phyloP scores from a whole-genome alignment of 2,888 invertebrate genomes.

The Yponomeuta plumbellus region DNA sequence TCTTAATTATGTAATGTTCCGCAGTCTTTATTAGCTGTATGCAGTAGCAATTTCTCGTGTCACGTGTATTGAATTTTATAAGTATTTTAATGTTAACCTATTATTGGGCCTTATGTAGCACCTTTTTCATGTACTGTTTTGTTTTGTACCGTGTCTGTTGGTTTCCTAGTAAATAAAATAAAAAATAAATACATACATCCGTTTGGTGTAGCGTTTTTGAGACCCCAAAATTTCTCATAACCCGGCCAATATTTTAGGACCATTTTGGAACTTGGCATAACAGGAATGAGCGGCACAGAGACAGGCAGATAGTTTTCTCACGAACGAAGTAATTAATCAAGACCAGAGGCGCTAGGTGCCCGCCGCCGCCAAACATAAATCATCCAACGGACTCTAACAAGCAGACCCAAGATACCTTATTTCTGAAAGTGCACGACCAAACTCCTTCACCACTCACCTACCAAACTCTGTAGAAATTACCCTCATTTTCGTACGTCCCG shows the following conservation, averaged over 20 bases:
- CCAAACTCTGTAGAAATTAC: background rate
- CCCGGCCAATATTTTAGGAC: background rate
- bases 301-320: conserved; percentile 60
- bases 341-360: conserved; percentile 26
- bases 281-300: conserved; percentile 23
- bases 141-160: no score
- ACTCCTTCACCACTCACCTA: background rate
- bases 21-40: no score
- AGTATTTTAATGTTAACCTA: no score
- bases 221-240: background rate
- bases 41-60: no score
- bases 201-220: background rate
- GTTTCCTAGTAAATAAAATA: no score
- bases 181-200: background rate
- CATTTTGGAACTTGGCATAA: background rate
- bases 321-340: conserved; percentile 58
- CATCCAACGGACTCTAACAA: conserved; percentile 40
- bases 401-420: conserved; percentile 27
- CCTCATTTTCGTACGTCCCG: background rate
- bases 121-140: no score
- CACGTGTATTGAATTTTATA: no score
- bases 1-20: no score
- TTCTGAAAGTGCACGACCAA: background rate
- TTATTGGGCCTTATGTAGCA: no score
- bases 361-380: conserved; percentile 46